These are phyloP conservation scores for Ditula angustiorana DNA, from an alignment of 2,888 invertebrate genomes.

Conservation along the genomic window DNA sequence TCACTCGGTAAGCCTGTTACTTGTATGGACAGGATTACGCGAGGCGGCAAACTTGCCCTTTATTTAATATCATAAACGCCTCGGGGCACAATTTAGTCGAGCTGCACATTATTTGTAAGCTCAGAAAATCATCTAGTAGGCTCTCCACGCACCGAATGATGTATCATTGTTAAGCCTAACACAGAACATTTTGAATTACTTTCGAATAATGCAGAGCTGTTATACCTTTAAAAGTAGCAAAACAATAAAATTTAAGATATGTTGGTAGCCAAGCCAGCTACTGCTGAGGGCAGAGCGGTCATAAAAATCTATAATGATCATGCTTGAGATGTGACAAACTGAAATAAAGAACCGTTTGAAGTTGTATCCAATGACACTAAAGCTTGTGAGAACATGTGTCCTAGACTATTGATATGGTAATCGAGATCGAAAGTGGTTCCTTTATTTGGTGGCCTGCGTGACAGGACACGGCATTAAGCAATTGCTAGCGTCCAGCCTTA, in stretches of 20 bases:
- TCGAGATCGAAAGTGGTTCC: slow-evolving; percentile 40
- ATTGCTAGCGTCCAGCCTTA: slow-evolving; percentile 54
- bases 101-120: slow-evolving; percentile 46
- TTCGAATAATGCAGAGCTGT: not conserved
- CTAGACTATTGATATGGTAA: slow-evolving; percentile 26
- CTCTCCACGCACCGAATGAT: slow-evolving; percentile 32
- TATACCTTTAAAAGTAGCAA: not conserved
- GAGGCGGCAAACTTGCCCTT: slow-evolving; percentile 54
- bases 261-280: slow-evolving; percentile 53
- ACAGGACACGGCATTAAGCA: slow-evolving; percentile 57
- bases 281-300: slow-evolving; percentile 54
- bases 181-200: not conserved
- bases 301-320: slow-evolving; percentile 56
- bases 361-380: slow-evolving; percentile 63
- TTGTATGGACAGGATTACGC: slow-evolving; percentile 54
- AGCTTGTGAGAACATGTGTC: slow-evolving; percentile 19
- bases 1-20: slow-evolving; percentile 48
- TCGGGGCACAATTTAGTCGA: slow-evolving; percentile 52
- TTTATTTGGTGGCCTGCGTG: slow-evolving; percentile 51
- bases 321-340: slow-evolving; percentile 50
- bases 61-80: slow-evolving; percentile 58
- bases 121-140: slow-evolving; percentile 39
- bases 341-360: slow-evolving; percentile 59
- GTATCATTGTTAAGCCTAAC: slow-evolving; percentile 3
- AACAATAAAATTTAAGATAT: not conserved